These are phyloP conservation scores for Xestia rhomboidea DNA, from an alignment of 2,888 invertebrate genomes.

Conservation along the genomic window DNA sequence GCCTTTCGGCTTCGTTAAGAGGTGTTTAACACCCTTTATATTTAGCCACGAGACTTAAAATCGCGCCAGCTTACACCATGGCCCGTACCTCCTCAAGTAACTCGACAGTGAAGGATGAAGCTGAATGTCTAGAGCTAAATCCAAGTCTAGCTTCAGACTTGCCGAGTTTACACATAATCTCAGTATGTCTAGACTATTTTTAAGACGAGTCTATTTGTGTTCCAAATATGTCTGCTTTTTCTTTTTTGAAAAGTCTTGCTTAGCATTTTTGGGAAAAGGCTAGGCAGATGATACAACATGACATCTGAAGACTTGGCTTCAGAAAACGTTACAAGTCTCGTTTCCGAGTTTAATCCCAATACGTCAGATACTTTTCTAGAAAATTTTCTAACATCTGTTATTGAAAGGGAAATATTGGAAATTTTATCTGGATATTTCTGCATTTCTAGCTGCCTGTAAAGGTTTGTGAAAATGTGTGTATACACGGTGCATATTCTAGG, in stretches of 20 bases:
- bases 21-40: too few relatives aligned
- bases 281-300: not conserved
- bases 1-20: too few relatives aligned
- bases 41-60: too few relatives aligned
- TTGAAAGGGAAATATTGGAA: conserved; percentile 19
- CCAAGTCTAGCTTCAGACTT: conserved; percentile 7
- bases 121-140: conserved; percentile 24
- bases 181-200: conserved; percentile 24
- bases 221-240: not conserved
- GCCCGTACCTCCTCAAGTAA: not conserved
- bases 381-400: not conserved
- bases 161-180: conserved; percentile 18
- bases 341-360: not conserved
- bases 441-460: not conserved
- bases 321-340: conserved; percentile 2
- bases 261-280: not conserved
- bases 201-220: not conserved
- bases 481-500: conserved; percentile 21
- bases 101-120: conserved; percentile 44
- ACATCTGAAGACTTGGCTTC: not conserved
- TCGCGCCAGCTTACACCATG: not conserved
- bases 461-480: conserved; percentile 12
- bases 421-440: conserved; percentile 30
- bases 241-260: not conserved
- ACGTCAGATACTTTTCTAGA: not conserved